Evolutionary conservation across 1,140 invertebrate genomes (phyloP), one percentile per base, ranked within the genome.

Genomic region (Drosophila setifemur): DNA sequence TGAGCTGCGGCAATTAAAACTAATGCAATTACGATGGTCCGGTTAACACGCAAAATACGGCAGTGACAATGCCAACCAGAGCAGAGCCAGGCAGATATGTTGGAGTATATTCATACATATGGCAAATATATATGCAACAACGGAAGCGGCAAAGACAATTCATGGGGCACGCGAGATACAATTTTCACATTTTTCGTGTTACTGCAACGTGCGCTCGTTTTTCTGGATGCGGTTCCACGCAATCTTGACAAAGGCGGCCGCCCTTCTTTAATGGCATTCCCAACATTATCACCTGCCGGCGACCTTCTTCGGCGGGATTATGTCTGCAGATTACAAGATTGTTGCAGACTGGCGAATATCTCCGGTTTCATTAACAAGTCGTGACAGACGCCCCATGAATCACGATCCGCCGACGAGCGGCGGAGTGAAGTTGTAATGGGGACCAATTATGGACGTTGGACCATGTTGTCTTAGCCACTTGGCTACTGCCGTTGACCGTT

Each of bases 1-100:
- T 29, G 47, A 58, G 37, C 58, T 3, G 52, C 12, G 11, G 52
- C 54, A 74, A 61, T 50, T 57, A 83, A 73, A 37, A 60, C 44
- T 42, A 50, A 58, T 45, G 52, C 63, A 73, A 85, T 85, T 85
- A 79, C 52, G 54, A 85, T 81, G 66, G 71, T 83, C 79, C 81
- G 79, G 74, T 68, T 64, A 40, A 40, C 63, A 40, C 67, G 54
- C 52, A 61, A 58, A 61, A 43, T 61, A 33, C 69, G 69, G 29
- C 79, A 85, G 50, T 85, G 78, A 79, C 79, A 83, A 85, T 79
- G 81, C 79, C 79, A 85, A 85, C 70, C 79, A 85, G 79, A 85
- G 79, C 79, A 85, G 44, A 85, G 49, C 76, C 53, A 69, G 52
- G 58, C 26, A 53, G 19, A 54, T 37, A 39, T 50, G 12, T 47